These are phyloP conservation scores for Pantelozetes paolii DNA, from an alignment of 2,888 invertebrate species.

Conservation along the genomic window DNA sequence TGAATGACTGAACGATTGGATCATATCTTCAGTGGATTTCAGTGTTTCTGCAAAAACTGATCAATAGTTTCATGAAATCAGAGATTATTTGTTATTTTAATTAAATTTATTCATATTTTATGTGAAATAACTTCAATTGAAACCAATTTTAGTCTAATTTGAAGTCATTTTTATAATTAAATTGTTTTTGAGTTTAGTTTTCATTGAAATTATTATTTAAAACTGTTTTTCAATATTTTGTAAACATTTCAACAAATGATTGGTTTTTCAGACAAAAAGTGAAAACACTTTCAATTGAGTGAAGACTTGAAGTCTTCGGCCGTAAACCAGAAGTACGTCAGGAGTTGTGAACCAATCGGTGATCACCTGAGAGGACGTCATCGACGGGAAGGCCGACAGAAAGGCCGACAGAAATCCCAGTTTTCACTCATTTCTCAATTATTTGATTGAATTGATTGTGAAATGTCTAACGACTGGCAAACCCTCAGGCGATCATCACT, in stretches of 20 bases:
- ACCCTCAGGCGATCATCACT: constrained; percentile 18
- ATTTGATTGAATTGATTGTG: neutral
- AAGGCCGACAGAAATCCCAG: constrained; percentile 26
- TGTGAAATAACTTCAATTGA: neutral
- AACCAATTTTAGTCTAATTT: neutral
- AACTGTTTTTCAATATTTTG: neutral
- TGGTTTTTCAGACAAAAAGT: neutral
- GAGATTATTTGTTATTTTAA: neutral
- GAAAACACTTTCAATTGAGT: neutral
- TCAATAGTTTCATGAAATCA: neutral
- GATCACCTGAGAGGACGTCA: too few relatives aligned
- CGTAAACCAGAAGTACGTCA: too few relatives aligned
- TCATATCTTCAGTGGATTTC: neutral
- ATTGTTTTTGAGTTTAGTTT: too few relatives aligned
- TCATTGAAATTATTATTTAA: neutral
- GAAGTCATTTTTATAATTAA: neutral
- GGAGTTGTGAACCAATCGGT: neutral
- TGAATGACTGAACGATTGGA: neutral
- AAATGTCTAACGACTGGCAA: constrained; percentile 7
- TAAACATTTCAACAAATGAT: neutral
- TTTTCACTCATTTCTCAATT: too few relatives aligned
- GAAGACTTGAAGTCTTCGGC: too few relatives aligned
- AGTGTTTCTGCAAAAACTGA: too few relatives aligned
- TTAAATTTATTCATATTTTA: neutral
- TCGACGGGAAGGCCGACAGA: neutral